Evolutionary conservation across 1,140 invertebrate species (phyloP).

Genomic region (Leguminivora glycinivorella): DNA sequence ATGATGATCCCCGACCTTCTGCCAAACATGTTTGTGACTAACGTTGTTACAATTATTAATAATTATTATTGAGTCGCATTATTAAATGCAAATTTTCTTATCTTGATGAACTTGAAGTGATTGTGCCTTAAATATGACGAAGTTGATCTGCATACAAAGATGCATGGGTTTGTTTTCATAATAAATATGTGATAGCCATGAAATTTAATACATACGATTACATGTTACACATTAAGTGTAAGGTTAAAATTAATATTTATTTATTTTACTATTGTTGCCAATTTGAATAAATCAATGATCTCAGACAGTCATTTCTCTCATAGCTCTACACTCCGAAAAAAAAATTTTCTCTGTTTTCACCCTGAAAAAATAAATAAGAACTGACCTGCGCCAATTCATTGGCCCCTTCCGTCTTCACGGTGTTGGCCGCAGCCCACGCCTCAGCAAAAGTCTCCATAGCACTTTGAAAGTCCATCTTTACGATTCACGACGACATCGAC

Average conservation of each 20-base stretch:
- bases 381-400: constrained; percentile 82
- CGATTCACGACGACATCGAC: constrained; percentile 70
- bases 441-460: constrained; percentile 98
- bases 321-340: background rate
- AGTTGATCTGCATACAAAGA: constrained; percentile 19
- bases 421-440: constrained; percentile 96
- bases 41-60: constrained; percentile 47
- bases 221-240: no score
- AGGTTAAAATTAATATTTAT: no score
- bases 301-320: background rate
- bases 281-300: no score
- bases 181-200: background rate
- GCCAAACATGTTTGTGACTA: constrained; percentile 8
- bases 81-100: constrained; percentile 66
- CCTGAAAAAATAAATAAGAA: constrained; percentile 34
- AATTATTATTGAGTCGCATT: constrained; percentile 56
- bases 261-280: no score
- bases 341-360: background rate
- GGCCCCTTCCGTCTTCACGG: constrained; percentile 81
- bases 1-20: background rate
- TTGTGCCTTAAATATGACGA: constrained; percentile 31
- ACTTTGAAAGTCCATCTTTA: constrained; percentile 95
- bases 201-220: constrained; percentile 28
- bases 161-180: constrained; percentile 25
- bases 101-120: constrained; percentile 66